A percentile compares a stretch with the other conserved stretches of the same genome.
These are phyloP conservation scores for Eledona agricola DNA, from an alignment of 2,888 invertebrate genomes.

Conservation along the genomic window DNA sequence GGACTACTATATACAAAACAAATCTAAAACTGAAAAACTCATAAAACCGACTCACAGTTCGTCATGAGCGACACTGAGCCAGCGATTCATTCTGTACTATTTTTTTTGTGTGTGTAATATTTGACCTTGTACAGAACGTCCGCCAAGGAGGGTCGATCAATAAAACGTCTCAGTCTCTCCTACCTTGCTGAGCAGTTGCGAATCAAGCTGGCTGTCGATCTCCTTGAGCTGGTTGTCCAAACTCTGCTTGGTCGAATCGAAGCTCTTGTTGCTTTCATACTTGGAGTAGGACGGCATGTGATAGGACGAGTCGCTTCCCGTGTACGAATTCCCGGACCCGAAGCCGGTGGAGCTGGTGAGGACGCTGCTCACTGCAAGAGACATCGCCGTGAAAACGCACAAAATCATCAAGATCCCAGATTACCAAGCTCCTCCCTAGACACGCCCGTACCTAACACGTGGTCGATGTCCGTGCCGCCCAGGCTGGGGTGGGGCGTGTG, in stretches of 20 bases:
- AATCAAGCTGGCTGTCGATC: constrained; percentile 79
- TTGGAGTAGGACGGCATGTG: constrained; percentile 61
- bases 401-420: no score
- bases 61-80: constrained; percentile 48
- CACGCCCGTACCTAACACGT: constrained; percentile 61
- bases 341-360: constrained; percentile 68
- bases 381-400: no score
- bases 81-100: constrained; percentile 51
- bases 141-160: constrained; percentile 51
- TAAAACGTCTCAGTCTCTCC: constrained; percentile 63
- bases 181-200: constrained; percentile 72
- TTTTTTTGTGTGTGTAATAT: constrained; percentile 21
- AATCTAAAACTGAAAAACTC: constrained; percentile 21
- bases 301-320: constrained; percentile 67
- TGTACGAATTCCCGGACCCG: constrained; percentile 67
- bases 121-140: constrained; percentile 32
- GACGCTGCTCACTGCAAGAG: constrained; percentile 66
- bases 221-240: constrained; percentile 84
- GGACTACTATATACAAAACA: constrained; percentile 33
- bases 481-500: constrained; percentile 65
- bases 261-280: constrained; percentile 68
- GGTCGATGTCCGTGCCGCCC: constrained; percentile 63
- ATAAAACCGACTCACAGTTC: constrained; percentile 55
- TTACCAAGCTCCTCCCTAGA: constrained; percentile 63
- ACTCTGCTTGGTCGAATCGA: constrained; percentile 78